Conservation (phyloP, 2,113 vertebrate species). For the Thalassoma bifasciatum region DNA sequence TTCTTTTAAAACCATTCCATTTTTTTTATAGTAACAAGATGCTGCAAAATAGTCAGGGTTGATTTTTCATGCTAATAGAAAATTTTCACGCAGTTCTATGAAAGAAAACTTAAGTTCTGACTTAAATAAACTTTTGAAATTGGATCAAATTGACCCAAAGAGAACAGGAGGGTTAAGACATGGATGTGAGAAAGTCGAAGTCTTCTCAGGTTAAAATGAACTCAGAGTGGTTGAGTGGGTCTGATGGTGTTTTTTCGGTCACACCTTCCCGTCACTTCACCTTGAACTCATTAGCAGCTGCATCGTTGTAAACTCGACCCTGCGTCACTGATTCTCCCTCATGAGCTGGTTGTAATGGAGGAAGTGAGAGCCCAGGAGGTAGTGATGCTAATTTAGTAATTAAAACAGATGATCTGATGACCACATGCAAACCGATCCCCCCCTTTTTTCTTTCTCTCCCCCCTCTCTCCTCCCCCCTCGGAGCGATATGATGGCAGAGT, state of each 20-base stretch:
- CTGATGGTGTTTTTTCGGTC: neutral
- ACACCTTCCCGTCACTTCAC: conserved; percentile 17
- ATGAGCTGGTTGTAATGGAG: conserved; percentile 50
- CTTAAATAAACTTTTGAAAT: too few species aligned
- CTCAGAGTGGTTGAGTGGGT: too few species aligned
- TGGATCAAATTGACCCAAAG: too few species aligned
- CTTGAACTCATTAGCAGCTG: conserved; percentile 56
- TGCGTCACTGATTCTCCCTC: conserved; percentile 60
- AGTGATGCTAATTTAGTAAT: conserved; percentile 82
- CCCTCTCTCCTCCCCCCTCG: conserved; percentile 5
- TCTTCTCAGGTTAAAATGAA: too few species aligned
- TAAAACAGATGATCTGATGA: conserved; percentile 81
- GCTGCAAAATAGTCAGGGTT: too few species aligned
- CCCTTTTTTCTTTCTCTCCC: neutral
- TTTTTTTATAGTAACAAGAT: too few species aligned
- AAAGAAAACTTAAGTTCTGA: too few species aligned
- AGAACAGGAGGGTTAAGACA: too few species aligned
- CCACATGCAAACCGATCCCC: conserved; percentile 73
- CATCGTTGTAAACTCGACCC: conserved; percentile 43
- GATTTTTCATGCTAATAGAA: too few species aligned
- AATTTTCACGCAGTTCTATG: too few species aligned
- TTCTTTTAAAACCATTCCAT: too few species aligned
- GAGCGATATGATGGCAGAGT: conserved; percentile 72
- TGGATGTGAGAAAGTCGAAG: too few species aligned
- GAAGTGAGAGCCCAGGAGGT: conserved; percentile 50